A percentile compares a stretch with the other conserved stretches of the same genome.
These are phyloP conservation scores for Riparia riparia DNA, from an alignment of 2,113 vertebrate species.

Conservation along the genomic window DNA sequence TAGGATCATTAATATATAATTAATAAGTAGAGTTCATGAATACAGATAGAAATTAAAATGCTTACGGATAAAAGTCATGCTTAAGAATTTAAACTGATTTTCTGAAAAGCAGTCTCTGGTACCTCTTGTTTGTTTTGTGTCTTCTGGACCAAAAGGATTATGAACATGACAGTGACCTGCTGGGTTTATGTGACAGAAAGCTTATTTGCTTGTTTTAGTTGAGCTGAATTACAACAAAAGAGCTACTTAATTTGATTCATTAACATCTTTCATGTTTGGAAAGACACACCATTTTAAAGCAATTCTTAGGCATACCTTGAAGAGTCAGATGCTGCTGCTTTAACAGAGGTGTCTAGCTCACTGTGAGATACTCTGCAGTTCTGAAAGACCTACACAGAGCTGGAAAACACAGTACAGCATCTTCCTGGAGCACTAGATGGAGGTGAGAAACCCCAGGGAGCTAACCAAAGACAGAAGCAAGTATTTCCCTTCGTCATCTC, in stretches of 20 bases:
- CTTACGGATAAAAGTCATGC: not conserved
- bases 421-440: not conserved
- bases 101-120: not conserved
- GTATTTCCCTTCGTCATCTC: not conserved
- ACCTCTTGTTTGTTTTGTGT: not conserved
- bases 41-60: not conserved
- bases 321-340: not conserved
- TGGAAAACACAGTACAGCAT: not conserved
- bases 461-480: not conserved
- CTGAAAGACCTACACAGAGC: not conserved
- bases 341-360: not conserved
- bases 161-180: not conserved
- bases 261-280: not conserved
- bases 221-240: not conserved
- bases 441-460: not conserved
- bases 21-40: not conserved
- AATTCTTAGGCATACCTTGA: not conserved
- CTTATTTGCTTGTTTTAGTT: not conserved
- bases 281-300: not conserved
- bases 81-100: slow-evolving; percentile 20
- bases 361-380: not conserved
- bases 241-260: not conserved
- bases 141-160: not conserved
- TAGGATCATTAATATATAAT: not conserved
- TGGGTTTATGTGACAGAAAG: not conserved